phyloP scores from a whole-genome alignment of 1,140 invertebrate species.

The Patella vulgata region DNA sequence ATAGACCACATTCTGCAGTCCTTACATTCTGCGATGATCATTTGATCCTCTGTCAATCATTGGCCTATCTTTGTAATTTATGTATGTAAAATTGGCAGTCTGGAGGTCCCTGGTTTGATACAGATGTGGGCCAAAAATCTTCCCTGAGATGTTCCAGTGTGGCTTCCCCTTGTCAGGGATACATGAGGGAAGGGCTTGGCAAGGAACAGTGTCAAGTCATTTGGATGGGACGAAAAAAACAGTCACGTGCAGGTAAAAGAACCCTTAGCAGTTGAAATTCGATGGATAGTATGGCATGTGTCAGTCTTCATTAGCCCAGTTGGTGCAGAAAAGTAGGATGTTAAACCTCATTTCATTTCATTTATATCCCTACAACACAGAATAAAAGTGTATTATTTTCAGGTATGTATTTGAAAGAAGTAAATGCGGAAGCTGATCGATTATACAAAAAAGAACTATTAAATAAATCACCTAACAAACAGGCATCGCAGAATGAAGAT shows the following conservation, averaged over 20 bases:
- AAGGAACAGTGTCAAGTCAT: too few species aligned
- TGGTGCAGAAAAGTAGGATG: too few species aligned
- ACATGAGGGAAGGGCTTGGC: neutral
- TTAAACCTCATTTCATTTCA: too few species aligned
- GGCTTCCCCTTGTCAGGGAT: neutral
- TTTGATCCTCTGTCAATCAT: neutral
- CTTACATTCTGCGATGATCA: neutral
- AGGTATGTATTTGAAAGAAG: slow-evolving; percentile 28
- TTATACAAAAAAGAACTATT: slow-evolving; percentile 14
- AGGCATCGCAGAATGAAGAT: too few species aligned
- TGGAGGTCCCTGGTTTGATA: neutral
- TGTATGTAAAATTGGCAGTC: neutral
- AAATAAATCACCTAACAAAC: slow-evolving; percentile 1
- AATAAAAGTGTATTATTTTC: too few species aligned
- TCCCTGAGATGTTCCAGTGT: too few species aligned
- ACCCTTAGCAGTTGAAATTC: too few species aligned
- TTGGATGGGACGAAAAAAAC: too few species aligned
- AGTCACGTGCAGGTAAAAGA: too few species aligned
- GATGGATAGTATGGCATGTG: too few species aligned
- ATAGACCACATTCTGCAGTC: neutral
- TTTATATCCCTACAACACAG: too few species aligned
- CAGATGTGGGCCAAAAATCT: neutral
- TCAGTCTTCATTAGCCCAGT: too few species aligned
- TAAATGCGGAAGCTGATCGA: slow-evolving; percentile 24
- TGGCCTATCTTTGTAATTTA: neutral